These are phyloP conservation scores for Notodonta dromedarius DNA, from an alignment of 2,888 invertebrate genomes.

Conservation along the genomic window DNA sequence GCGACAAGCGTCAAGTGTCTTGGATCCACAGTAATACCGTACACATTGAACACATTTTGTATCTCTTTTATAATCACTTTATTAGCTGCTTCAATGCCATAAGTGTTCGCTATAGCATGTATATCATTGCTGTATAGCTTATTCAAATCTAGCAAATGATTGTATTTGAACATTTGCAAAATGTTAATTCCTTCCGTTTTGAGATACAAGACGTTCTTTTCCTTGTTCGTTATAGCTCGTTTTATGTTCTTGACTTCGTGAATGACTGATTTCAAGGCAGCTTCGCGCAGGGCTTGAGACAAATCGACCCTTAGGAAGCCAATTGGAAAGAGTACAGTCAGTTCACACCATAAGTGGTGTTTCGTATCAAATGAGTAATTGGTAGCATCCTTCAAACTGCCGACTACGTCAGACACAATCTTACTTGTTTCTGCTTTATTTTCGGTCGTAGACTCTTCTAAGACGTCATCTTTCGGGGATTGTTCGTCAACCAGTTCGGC, in stretches of 20 bases:
- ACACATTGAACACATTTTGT: conserved; percentile 97
- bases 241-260: conserved; percentile 92
- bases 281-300: conserved; percentile 88
- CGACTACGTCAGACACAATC: conserved; percentile 69
- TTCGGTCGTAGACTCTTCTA: conserved; percentile 49
- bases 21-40: conserved; percentile 97
- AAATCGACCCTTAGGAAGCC: conserved; percentile 86
- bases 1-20: conserved; percentile 96
- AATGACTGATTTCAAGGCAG: conserved; percentile 89
- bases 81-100: conserved; percentile 98
- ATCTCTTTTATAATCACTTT: conserved; percentile 97
- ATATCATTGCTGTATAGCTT: conserved; percentile 97
- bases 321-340: conserved; percentile 88
- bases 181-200: conserved; percentile 99
- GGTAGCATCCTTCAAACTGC: conserved; percentile 70
- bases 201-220: conserved; percentile 86
- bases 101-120: conserved; percentile 94
- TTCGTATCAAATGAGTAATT: conserved; percentile 91
- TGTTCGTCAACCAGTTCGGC: conserved; percentile 59
- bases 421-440: conserved; percentile 53
- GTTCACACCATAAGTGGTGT: conserved; percentile 92
- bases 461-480: conserved; percentile 54
- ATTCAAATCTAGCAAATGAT: conserved; percentile 90
- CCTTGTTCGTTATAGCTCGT: conserved; percentile 92
- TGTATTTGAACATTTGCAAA: conserved; percentile 93